phyloP scores from a whole-genome alignment of 1,140 invertebrate species.

The Hycleus cichorii region DNA sequence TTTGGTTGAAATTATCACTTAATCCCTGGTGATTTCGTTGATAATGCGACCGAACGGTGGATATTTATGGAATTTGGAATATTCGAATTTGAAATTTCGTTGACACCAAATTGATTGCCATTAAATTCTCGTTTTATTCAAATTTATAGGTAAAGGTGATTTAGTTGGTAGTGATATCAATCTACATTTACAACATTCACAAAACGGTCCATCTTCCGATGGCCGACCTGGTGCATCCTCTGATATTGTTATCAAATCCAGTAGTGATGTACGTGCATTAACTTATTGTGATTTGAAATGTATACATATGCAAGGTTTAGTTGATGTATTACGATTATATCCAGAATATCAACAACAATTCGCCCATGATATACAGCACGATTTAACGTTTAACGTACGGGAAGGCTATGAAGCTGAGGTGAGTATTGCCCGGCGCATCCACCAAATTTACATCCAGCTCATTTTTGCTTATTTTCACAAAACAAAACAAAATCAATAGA shows the following conservation, averaged over 20 bases:
- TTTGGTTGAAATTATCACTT: no score
- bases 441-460: no score
- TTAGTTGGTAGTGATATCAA: slow-evolving; percentile 92
- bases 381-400: slow-evolving; percentile 89
- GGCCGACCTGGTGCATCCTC: slow-evolving; percentile 43
- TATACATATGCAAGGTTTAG: slow-evolving; percentile 81
- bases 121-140: neutral
- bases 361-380: slow-evolving; percentile 88
- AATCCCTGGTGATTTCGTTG: no score
- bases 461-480: no score
- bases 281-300: slow-evolving; percentile 95
- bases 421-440: slow-evolving; percentile 17
- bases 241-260: slow-evolving; percentile 84
- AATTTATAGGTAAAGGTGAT: slow-evolving; percentile 81
- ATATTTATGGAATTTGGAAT: neutral
- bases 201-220: slow-evolving; percentile 44
- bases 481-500: no score
- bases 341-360: slow-evolving; percentile 92
- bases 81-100: neutral
- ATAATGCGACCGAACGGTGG: neutral
- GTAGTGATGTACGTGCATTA: slow-evolving; percentile 84
- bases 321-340: slow-evolving; percentile 85
- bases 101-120: no score
- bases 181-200: slow-evolving; percentile 58
- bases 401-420: slow-evolving; percentile 87